phyloP scores from a whole-genome alignment of 2,113 vertebrate genomes.

The Rhea pennata region DNA sequence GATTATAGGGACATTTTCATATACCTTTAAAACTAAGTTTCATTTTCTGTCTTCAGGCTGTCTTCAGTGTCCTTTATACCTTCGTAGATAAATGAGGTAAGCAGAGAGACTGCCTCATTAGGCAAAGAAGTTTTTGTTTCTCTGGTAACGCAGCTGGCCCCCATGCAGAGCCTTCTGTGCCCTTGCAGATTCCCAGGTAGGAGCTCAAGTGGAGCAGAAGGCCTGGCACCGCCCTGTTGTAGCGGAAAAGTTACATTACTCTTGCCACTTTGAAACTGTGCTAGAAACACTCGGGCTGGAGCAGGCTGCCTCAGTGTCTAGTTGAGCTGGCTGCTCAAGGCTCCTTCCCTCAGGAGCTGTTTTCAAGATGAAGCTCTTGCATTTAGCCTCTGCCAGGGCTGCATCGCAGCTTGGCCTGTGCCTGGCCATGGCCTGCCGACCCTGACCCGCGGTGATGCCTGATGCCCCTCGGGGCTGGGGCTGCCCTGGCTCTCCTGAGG shows the following conservation, averaged over 20 bases:
- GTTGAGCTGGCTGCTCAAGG: not conserved
- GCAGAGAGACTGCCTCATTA: not conserved
- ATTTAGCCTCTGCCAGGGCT: not conserved
- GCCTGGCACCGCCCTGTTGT: accelerated
- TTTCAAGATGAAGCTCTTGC: not conserved
- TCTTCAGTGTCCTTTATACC: not conserved
- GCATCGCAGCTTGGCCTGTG: not conserved
- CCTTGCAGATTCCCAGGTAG: not conserved
- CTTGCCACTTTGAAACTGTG: not conserved
- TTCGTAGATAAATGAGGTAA: not conserved
- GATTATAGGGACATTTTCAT: constrained; percentile 8
- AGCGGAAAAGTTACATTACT: not conserved
- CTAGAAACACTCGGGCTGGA: not conserved
- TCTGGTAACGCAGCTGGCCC: not conserved
- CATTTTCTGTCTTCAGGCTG: not conserved
- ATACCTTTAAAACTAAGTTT: constrained; percentile 13
- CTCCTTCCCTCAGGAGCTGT: not conserved
- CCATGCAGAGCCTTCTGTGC: not conserved
- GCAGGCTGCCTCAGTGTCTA: not conserved
- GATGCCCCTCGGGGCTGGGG: no score
- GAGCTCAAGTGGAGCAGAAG: not conserved
- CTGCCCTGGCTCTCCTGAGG: no score
- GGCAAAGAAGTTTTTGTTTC: not conserved
- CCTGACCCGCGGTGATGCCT: no score
- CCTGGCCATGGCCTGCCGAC: no score